Conservation (phyloP, 2,888 invertebrate genomes). For the Dromius quadrimaculatus region DNA sequence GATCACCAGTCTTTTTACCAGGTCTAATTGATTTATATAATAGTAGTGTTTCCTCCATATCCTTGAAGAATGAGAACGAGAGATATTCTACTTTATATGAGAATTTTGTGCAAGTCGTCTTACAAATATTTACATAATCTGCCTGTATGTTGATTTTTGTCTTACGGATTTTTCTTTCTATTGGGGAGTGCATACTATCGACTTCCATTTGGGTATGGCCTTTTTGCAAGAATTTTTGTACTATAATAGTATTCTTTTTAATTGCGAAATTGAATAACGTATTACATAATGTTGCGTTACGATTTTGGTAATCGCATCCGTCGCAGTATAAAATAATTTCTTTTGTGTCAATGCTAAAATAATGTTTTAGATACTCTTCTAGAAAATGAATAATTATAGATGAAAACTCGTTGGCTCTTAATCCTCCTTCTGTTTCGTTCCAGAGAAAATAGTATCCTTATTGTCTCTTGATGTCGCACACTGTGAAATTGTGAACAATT, state of each 20-base stretch:
- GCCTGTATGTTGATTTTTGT: constrained; percentile 53
- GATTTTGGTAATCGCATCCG: constrained; percentile 53
- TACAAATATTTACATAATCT: constrained; percentile 54
- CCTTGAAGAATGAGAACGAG: constrained; percentile 48
- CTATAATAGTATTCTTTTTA: constrained; percentile 54
- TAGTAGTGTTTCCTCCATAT: background rate
- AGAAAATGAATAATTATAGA: too few species aligned
- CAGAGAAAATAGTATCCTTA: constrained; percentile 55
- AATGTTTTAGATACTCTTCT: too few species aligned
- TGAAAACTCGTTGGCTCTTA: constrained; percentile 56
- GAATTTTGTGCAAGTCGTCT: constrained; percentile 53
- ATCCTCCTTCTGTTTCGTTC: constrained; percentile 56
- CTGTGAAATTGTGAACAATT: constrained; percentile 56
- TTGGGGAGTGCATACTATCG: constrained; percentile 57
- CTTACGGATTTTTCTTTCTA: constrained; percentile 55
- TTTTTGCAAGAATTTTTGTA: constrained; percentile 58
- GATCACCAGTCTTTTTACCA: constrained; percentile 54
- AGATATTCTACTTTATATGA: constrained; percentile 56
- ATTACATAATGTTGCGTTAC: constrained; percentile 56
- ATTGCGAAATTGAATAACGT: constrained; percentile 56
- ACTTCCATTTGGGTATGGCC: constrained; percentile 60
- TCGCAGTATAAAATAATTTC: constrained; percentile 50
- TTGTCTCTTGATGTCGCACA: constrained; percentile 54
- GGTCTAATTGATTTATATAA: constrained; percentile 54
- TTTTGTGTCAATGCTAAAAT: constrained; percentile 9